Base-by-base conservation (phyloP, 2,888 invertebrate genomes). In the Leptothorax acervorum region DNA sequence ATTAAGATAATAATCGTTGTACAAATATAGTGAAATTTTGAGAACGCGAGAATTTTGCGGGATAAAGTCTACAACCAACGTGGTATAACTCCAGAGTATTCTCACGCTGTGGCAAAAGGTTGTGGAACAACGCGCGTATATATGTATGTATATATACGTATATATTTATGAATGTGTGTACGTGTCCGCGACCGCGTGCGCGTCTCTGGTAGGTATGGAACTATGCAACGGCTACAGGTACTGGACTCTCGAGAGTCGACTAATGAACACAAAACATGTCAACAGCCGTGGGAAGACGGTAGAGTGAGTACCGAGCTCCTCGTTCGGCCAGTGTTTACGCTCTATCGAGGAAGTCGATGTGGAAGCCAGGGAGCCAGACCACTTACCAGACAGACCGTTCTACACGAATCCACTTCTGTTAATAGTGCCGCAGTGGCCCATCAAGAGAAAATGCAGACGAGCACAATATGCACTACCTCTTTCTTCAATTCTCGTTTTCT, bases 221-320 rank as follows among this genome's bases (percentile, higher is more conserved):
- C 86, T 87, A 88, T 87, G 88, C 88, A 85, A 87, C 84, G 76
- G 82, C 73, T 82, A 78, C 85, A 84, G 84, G 84, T 85, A 85
- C 88, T 85, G 86, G 66, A 62, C 90, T 90, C 90, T 88, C 87
- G 87, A 90, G 90, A 89, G 90, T 90, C 92, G 91, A 92, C 93
- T 94, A 94, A 94, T 94, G 94, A 94, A 94, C 93, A 94, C 94
- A 94, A 94, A 94, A 94, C 94, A 93, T 94, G 93, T 94, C 94
- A 94, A 93, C 94, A 93, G 93, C 93, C 94, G 94, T 94, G 94
- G 94, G 94, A 94, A 94, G 93, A 91, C 90, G 92, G 79, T 85
- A 81, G 84, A 86, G 85, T 63, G 85, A 87, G 85, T 73, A 70
- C 83, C 85, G 87, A 82, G 83, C 55, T 81, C 65, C 70, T 78